A percentile compares a stretch with the other conserved stretches of the same genome.
Conservation (phyloP, 1,140 invertebrate genomes). For the Anthonomus grandis region DNA sequence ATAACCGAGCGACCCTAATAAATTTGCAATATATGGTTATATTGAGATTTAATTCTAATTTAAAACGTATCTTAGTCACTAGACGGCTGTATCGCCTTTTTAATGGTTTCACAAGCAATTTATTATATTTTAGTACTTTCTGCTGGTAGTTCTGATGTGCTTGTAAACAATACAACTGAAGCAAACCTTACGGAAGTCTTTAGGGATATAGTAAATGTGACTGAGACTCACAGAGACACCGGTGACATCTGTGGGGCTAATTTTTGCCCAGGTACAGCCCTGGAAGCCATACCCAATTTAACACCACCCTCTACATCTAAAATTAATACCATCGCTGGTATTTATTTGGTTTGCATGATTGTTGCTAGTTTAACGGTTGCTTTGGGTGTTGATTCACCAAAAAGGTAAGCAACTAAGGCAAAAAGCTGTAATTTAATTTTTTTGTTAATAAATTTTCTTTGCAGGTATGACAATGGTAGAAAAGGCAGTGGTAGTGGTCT, state of each 20-base stretch:
- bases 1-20: too few species aligned
- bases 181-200: conserved; percentile 18
- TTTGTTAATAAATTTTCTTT: neutral
- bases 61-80: too few species aligned
- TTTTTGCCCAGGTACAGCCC: conserved; percentile 59
- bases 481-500: conserved; percentile 48
- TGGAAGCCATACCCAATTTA: conserved; percentile 60
- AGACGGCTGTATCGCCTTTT: too few species aligned
- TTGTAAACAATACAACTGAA: too few species aligned
- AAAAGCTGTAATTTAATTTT: neutral
- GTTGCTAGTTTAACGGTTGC: conserved; percentile 72
- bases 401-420: conserved; percentile 58
- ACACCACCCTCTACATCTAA: conserved; percentile 64
- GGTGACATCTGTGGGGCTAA: conserved; percentile 67
- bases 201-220: conserved; percentile 6
- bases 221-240: neutral
- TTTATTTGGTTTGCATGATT: conserved; percentile 78
- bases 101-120: too few species aligned
- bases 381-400: conserved; percentile 76
- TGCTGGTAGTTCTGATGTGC: too few species aligned
- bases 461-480: conserved; percentile 52
- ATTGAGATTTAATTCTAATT: too few species aligned
- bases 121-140: conserved; percentile 47
- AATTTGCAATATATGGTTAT: too few species aligned
- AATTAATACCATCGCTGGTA: conserved; percentile 74